These are phyloP conservation scores for Orestias chungarensis DNA, from an alignment of 2,797 vertebrate species.

Conservation along the genomic window DNA sequence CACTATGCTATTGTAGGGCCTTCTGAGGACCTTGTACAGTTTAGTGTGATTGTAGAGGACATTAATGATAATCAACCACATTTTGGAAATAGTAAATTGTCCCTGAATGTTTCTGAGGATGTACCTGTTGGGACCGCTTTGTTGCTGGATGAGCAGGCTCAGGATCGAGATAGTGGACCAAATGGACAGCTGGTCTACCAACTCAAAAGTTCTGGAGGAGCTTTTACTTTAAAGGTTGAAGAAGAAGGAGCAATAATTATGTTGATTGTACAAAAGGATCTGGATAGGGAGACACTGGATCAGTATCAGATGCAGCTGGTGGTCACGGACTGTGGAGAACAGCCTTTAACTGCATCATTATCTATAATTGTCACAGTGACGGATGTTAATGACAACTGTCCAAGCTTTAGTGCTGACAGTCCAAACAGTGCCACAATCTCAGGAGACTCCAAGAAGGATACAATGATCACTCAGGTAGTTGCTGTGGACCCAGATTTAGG, in stretches of 20 bases:
- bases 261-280: slow-evolving; percentile 65
- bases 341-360: slow-evolving; percentile 69
- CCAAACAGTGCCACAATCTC: slow-evolving; percentile 59
- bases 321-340: slow-evolving; percentile 70
- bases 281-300: slow-evolving; percentile 80
- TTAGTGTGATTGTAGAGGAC: slow-evolving; percentile 78
- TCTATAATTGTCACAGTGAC: slow-evolving; percentile 76
- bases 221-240: slow-evolving; percentile 69
- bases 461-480: slow-evolving; percentile 71
- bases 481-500: slow-evolving; percentile 79
- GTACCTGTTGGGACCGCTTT: slow-evolving; percentile 66
- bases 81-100: slow-evolving; percentile 76
- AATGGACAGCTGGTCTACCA: slow-evolving; percentile 75
- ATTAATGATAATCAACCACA: slow-evolving; percentile 82
- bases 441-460: slow-evolving; percentile 63
- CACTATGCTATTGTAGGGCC: slow-evolving; percentile 72
- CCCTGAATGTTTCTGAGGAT: slow-evolving; percentile 75
- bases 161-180: slow-evolving; percentile 69
- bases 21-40: slow-evolving; percentile 72
- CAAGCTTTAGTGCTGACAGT: slow-evolving; percentile 69
- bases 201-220: slow-evolving; percentile 63
- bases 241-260: slow-evolving; percentile 47
- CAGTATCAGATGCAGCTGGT: slow-evolving; percentile 73
- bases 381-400: slow-evolving; percentile 85
- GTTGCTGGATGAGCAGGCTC: slow-evolving; percentile 74